Base-by-base conservation (phyloP, 2,113 vertebrate genomes). In the Dolichotis patagonum region DNA sequence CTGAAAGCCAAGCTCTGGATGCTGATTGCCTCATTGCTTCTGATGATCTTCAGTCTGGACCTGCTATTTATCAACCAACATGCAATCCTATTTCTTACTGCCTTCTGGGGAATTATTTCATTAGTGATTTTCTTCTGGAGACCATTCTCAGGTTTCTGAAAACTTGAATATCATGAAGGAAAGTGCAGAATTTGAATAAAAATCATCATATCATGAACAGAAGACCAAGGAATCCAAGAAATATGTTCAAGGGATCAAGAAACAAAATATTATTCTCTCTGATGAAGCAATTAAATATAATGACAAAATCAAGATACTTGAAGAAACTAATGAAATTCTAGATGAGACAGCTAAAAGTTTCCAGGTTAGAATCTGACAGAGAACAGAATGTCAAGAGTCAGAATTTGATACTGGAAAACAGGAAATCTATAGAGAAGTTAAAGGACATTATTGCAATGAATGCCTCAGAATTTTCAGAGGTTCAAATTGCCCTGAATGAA, bases 201-300 rank as follows among this genome's bases (percentile, higher is more conserved):
- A 99, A 98, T 98, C 99, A 32, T 98, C 99, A 65, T 98, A 99
- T 95, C 98, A 99, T 63, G 98, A 99, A 96, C 98, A 99, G 94
- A 99, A 99, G 99, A 98, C 99, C 81, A 99, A 99, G 89, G 98
- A 99, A 94, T 98, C 99, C 58, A 99, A 99, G 90, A 98, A 99
- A 92, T 98, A 98, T 41, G 97, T 99, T 88, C 99, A 99, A 83
- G 98, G 98, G 90, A 99, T 99, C 16, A 98, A 99, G 96, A 98
- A 99, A 95, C 98, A 99, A 28, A 98, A 99, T 32, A 98, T 91
- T 16, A 90, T 97, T 90, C 98, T 99, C 11, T 97, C 98, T 0
- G 98, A 99, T 97, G 99, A 98, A 97, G 98, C 99, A 24, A 88
- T 98, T 93, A 98, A 98, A 16, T 98, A 99, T 82, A 99, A 99